These are phyloP conservation scores for Venturia canescens DNA, from an alignment of 1,140 invertebrate genomes.

Conservation along the genomic window DNA sequence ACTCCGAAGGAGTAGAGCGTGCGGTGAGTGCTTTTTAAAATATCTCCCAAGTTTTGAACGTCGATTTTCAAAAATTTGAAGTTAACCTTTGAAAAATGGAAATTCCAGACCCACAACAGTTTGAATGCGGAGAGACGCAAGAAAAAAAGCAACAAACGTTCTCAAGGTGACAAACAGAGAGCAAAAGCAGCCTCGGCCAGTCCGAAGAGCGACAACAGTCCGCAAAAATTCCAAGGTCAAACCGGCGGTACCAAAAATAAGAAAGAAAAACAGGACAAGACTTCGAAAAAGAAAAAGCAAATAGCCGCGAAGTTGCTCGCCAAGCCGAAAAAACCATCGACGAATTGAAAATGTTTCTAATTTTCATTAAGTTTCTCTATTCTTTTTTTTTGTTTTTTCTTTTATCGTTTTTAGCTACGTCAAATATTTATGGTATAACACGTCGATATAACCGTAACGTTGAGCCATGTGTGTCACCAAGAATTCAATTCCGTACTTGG, in stretches of 20 bases:
- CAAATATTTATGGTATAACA: too few species aligned
- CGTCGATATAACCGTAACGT: too few species aligned
- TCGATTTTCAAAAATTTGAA: not conserved
- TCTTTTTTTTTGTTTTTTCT: conserved; percentile 31
- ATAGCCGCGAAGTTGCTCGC: conserved; percentile 66
- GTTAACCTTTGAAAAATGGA: too few species aligned
- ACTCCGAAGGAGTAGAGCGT: not conserved
- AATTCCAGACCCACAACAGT: conserved; percentile 50
- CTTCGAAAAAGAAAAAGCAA: conserved; percentile 67
- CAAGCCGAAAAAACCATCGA: conserved; percentile 59
- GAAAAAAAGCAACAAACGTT: conserved; percentile 51
- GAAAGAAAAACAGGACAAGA: conserved; percentile 64
- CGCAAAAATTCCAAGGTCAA: conserved; percentile 65
- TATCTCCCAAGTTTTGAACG: conserved; percentile 7
- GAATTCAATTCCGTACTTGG: conserved; percentile 17
- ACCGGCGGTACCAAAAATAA: conserved; percentile 64
- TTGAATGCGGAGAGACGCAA: conserved; percentile 45
- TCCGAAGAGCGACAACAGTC: conserved; percentile 44
- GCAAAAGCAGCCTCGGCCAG: conserved; percentile 48
- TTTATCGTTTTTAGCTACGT: not conserved
- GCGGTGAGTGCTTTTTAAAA: conserved; percentile 44
- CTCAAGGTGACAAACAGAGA: conserved; percentile 54
- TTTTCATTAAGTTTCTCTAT: conserved; percentile 34
- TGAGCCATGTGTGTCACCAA: too few species aligned
- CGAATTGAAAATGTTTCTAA: conserved; percentile 38